A percentile compares a stretch with the other conserved stretches of the same genome.
phyloP scores from a whole-genome alignment of 2,888 invertebrate genomes.

The Drosophila subquinaria region DNA sequence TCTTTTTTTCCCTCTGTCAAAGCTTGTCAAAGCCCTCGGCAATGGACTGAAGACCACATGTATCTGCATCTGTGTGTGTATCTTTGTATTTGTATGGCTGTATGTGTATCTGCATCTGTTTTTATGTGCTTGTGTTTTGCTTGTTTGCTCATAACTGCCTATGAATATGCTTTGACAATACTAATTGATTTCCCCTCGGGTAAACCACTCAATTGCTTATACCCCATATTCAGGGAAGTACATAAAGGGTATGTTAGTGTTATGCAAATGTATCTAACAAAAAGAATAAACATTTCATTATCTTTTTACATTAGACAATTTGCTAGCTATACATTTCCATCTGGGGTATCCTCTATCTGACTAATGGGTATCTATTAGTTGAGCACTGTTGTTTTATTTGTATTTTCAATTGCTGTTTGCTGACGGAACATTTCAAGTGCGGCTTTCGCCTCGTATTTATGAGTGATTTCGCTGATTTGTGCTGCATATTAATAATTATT shows the following conservation, averaged over 20 bases:
- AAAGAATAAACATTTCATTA: background rate
- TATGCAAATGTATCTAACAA: background rate
- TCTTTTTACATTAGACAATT: background rate
- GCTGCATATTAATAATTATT: slow-evolving; percentile 45
- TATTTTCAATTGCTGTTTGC: slow-evolving; percentile 48
- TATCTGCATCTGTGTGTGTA: background rate
- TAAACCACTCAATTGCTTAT: slow-evolving; percentile 17
- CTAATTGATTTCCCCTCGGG: slow-evolving; percentile 69
- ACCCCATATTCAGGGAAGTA: background rate
- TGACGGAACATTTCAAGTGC: slow-evolving; percentile 48
- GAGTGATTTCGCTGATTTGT: slow-evolving; percentile 33
- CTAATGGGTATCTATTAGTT: slow-evolving; percentile 1
- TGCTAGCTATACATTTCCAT: too few species aligned
- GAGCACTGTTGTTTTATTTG: slow-evolving; percentile 4
- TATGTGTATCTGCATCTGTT: slow-evolving; percentile 1
- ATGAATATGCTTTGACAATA: slow-evolving; percentile 60
- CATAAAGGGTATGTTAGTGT: background rate
- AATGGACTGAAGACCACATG: slow-evolving; percentile 15
- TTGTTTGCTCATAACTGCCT: slow-evolving; percentile 29
- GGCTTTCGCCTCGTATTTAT: slow-evolving; percentile 40
- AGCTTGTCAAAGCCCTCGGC: slow-evolving; percentile 16
- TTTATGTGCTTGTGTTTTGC: slow-evolving; percentile 21
- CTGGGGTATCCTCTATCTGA: background rate
- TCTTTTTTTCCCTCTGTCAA: background rate
- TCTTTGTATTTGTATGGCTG: background rate